Evolutionary conservation across 2,888 invertebrate genomes (phyloP), one percentile per base, ranked within the genome.

Genomic region (Arrhopalites spinosus): DNA sequence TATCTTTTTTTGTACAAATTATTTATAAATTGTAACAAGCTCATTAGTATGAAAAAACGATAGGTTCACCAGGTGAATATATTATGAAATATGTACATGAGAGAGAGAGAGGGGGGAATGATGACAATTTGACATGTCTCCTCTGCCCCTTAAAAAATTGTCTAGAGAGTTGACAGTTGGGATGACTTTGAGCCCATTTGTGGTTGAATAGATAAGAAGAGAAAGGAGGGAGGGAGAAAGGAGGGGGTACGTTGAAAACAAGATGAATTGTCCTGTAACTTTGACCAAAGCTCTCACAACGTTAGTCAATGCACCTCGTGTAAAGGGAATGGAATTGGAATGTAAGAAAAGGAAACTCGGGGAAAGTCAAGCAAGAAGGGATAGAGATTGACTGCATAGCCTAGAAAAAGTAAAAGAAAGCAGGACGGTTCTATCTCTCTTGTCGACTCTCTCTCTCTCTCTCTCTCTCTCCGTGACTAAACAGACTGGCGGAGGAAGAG

Each of bases 401-500:
- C 5, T 36, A n/a, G 20, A 23, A 25, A 66, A 66, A 2, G 45
- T 17, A 36, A 36, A 66, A 64, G 29, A 64, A 30, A 66, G 66
- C 36, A 66, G 20, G 17, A 53, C 17, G 30, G 43, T 30, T 36
- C 23, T 66, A 36, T 36, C 36, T 36, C 36, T 36, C 36, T 36
- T 11, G 53, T 53, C 23, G n/a, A 23, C n/a, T 17, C 53, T 53
- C 8, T 11, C 50, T 50, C 8, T 45, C 45, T 45, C 45, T 45
- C 45, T 45, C 45, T 45, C 45, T 45, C 45, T 15, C n/a, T 27
- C 50, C n/a, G 50, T 53, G 27, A 53, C 69, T 69, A 69, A 50
- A 27, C 66, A 69, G 50, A 27, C 53, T 50, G 50, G 29, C 17
- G 43, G 67, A 25, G 27, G 63, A 66, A 59, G 59, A 50, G 36